These are phyloP conservation scores for Jordanella pulchra DNA, from an alignment of 2,797 vertebrate species.

Conservation along the genomic window DNA sequence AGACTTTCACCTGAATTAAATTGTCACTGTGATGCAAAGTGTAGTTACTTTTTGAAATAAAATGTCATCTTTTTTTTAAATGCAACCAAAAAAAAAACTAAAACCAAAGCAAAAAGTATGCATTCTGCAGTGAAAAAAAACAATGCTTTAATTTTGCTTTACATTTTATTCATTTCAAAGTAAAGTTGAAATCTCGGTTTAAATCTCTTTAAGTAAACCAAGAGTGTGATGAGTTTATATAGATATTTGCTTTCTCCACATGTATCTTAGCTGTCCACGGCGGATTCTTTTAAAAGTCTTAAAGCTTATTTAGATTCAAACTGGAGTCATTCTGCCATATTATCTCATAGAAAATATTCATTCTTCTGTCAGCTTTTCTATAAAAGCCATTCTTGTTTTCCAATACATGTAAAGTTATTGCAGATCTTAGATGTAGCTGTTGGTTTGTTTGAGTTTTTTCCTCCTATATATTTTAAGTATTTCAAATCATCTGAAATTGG, in stretches of 20 bases:
- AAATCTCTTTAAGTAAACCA: not conserved
- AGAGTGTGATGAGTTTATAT: too few relatives aligned
- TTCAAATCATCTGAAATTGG: too few relatives aligned
- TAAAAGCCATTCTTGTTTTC: not conserved
- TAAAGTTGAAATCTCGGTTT: not conserved
- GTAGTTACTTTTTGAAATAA: not conserved
- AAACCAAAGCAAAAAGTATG: too few relatives aligned
- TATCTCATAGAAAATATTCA: not conserved
- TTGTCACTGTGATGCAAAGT: not conserved
- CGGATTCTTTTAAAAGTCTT: not conserved
- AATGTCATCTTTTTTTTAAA: not conserved
- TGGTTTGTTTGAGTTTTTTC: not conserved
- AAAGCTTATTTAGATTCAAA: not conserved
- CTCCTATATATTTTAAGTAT: too few relatives aligned
- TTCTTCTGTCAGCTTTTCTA: not conserved
- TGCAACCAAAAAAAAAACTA: not conserved
- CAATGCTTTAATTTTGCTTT: not conserved
- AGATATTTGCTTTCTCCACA: too few relatives aligned
- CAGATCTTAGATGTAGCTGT: not conserved
- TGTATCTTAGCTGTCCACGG: not conserved
- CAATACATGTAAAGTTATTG: not conserved
- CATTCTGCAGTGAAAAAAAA: not conserved
- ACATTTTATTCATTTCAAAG: too few relatives aligned
- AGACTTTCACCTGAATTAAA: conserved; percentile 12
- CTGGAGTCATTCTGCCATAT: not conserved